Base-by-base conservation (phyloP, 2,113 vertebrate species). In the Cyphomyrus plagiostoma region DNA sequence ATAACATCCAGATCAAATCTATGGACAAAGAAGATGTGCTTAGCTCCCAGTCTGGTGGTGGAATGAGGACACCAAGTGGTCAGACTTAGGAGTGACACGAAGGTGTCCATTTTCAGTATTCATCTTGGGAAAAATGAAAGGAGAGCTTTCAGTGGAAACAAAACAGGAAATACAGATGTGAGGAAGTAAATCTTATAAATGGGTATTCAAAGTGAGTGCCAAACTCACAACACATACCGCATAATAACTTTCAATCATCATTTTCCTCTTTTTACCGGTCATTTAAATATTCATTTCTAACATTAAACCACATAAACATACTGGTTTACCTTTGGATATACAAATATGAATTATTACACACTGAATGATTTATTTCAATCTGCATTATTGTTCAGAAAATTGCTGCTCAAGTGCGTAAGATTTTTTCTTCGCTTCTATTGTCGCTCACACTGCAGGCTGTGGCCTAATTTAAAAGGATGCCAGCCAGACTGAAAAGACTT, bases 51-150 rank as follows among this genome's bases (percentile, higher is more conserved):
- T 50, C 48, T 30, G 85, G 35, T n/a, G 30, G 50, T 35, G 30
- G 5, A 56, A 87, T 87, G 85, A 39, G 85, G 85, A 87, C 85
- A 52, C 50, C 85, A 53, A 53, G 85, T 35, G 85, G 49, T 53
- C 17, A 87, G 2, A 53, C 11, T 35, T 19, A 50, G 26, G 9
- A 53, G 4, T 87, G 85, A 46, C 21, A 26, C 3, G 0, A 42
- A 56, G 11, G 85, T 46, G 42, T 84, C 8, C 11, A 0, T 83
- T 19, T 87, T 84, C 82, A 21, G 45, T 13, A 84, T 23, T 21
- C 45, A 8, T 0, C 26, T 35, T 35, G 30, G 70, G 30, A 19
- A 17, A 19, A 3, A 77, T 77, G 35, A 80, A 80, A 19, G 35
- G 35, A 19, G 3, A 17, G n/a, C 15, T 5, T 42, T 39, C 13